A percentile compares a stretch with the other conserved stretches of the same genome.
phyloP scores from a whole-genome alignment of 2,888 invertebrate genomes.

The Osmoderma eremita region DNA sequence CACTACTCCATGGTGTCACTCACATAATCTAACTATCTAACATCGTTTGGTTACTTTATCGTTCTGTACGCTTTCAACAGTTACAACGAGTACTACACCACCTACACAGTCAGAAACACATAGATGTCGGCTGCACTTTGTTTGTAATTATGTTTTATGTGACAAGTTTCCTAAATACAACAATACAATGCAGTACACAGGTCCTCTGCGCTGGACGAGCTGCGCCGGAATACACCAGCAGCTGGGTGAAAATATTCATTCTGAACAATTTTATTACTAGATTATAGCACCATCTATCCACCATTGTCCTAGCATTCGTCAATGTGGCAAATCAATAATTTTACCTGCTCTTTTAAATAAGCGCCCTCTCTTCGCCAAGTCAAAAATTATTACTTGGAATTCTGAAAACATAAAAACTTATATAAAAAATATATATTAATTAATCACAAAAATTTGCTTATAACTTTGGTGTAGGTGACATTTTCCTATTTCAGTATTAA shows the following conservation, averaged over 20 bases:
- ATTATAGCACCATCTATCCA: conserved; percentile 27
- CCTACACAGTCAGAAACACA: conserved; percentile 37
- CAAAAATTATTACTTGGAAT: background rate
- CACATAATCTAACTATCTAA: conserved; percentile 44
- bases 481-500: no score
- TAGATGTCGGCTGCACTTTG: conserved; percentile 24
- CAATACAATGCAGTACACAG: conserved; percentile 54
- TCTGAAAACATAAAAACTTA: no score
- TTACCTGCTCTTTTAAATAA: background rate
- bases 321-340: conserved; percentile 8
- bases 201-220: conserved; percentile 49
- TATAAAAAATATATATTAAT: no score
- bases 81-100: conserved; percentile 39
- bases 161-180: conserved; percentile 47
- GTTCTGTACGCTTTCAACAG: conserved; percentile 33
- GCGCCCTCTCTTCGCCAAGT: background rate
- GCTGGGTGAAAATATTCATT: conserved; percentile 43
- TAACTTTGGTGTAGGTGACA: no score
- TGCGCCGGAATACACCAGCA: conserved; percentile 52
- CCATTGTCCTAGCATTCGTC: background rate
- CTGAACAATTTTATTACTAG: conserved; percentile 9
- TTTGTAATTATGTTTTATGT: conserved; percentile 27
- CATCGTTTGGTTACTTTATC: conserved; percentile 23
- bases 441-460: no score
- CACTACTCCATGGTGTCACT: conserved; percentile 55